Base-by-base conservation (phyloP, 2,888 invertebrate species). In the Leptopilina drosophilae region DNA sequence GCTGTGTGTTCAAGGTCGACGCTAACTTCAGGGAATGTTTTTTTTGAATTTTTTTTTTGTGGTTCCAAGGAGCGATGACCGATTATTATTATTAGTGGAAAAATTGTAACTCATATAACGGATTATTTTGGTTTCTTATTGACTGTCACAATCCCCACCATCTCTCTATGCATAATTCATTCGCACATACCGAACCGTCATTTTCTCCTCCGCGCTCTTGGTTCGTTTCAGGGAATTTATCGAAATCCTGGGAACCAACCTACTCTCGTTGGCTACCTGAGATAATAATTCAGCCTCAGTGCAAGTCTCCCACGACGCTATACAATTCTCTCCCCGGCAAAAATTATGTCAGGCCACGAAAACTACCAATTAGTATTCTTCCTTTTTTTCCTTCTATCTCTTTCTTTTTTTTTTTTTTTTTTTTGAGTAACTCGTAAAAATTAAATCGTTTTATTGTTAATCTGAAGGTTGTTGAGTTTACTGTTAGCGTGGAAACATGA, bases 101-200 rank as follows among this genome's bases (percentile, higher is more conserved):
- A 69, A 53, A 69, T 53, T 53, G 69, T 53, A 53, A 69, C 69
- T 69, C 26, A 26, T 69, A 26, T 69, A 53, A 69, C 69, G 69
- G 69, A 49, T 53, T 4, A 2, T 33, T 33, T 26, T 49, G 67
- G 49, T 49, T 20, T 46, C 14, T 69, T 26, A 20, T 46, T 26
- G 69, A 26, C 53, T 69, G 69, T 69, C 69, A 69, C 69, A 82
- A 79, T 78, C 82, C 80, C 80, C 82, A 79, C 81, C 76, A 78
- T 83, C 49, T 46, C 46, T 46, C 46, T 49, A 87, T 88, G 86
- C 87, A 88, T 88, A 88, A 88, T 88, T 88, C 87, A 88, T 88
- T 85, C 81, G 81, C 81, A 83, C 84, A 84, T 85, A 85, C 84
- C 87, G 77, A 82, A 79, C 82, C 80, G 79, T 84, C 81, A 80